A percentile compares a stretch with the other conserved stretches of the same genome.
phyloP scores from a whole-genome alignment of 2,888 invertebrate species.

The Chrysodeixis includens region DNA sequence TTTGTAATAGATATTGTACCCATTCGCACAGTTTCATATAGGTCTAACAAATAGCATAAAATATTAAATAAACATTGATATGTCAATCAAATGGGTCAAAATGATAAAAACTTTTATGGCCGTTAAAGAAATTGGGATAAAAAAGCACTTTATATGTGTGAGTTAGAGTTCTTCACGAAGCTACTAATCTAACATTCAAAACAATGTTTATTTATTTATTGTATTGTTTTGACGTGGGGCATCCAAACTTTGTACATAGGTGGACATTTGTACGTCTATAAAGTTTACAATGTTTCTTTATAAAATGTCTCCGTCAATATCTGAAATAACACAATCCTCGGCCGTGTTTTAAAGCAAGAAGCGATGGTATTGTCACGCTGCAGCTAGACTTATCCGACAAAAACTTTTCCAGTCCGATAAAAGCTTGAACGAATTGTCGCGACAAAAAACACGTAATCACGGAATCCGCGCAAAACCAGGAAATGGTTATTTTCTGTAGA shows the following conservation, averaged over 20 bases:
- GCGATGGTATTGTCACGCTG: slow-evolving; percentile 47
- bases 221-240: neutral
- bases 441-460: slow-evolving; percentile 47
- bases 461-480: slow-evolving; percentile 36
- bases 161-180: neutral
- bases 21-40: no score
- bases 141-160: no score
- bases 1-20: no score
- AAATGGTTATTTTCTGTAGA: slow-evolving; percentile 24
- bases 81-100: no score
- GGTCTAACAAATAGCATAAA: no score
- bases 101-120: no score
- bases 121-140: neutral
- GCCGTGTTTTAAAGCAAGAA: slow-evolving; percentile 31
- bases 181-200: neutral
- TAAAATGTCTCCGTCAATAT: neutral
- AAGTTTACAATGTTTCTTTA: neutral
- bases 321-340: slow-evolving; percentile 8
- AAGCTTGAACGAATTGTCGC: slow-evolving; percentile 46
- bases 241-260: neutral
- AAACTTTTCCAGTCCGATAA: slow-evolving; percentile 37
- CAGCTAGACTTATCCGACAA: slow-evolving; percentile 33
- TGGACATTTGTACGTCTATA: neutral
- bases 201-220: neutral
- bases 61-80: no score